Conservation (phyloP, 2,113 vertebrate species). For the Balaenoptera acutorostrata region DNA sequence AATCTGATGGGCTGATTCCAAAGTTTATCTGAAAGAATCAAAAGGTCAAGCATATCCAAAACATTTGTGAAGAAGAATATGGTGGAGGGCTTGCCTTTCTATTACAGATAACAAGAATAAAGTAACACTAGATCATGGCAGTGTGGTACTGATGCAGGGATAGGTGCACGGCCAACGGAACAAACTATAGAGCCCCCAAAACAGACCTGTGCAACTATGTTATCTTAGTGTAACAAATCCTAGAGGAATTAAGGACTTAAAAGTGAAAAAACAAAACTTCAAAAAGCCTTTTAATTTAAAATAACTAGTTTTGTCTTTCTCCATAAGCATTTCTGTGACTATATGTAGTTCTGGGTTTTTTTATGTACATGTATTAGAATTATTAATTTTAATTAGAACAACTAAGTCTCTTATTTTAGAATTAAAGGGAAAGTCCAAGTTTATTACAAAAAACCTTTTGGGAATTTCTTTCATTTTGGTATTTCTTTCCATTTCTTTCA, state of each 20-base stretch:
- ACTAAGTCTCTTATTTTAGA: neutral
- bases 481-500: neutral
- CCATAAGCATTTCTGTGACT: neutral
- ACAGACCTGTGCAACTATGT: neutral
- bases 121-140: neutral
- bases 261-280: neutral
- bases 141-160: neutral
- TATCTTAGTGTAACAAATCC: neutral
- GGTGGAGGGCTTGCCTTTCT: neutral
- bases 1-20: neutral
- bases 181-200: neutral
- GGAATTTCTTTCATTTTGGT: neutral
- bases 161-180: too few relatives aligned
- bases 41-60: constrained; percentile 7
- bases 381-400: neutral
- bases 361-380: neutral
- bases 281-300: neutral
- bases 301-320: neutral
- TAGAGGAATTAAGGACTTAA: neutral
- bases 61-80: neutral
- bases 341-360: neutral
- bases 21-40: constrained; percentile 1
- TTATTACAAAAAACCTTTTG: neutral
- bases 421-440: neutral
- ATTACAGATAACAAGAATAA: neutral